Evolutionary conservation across 2,113 vertebrate genomes (phyloP), one percentile per base, ranked within the genome.

Genomic region (Morone chrysops): DNA sequence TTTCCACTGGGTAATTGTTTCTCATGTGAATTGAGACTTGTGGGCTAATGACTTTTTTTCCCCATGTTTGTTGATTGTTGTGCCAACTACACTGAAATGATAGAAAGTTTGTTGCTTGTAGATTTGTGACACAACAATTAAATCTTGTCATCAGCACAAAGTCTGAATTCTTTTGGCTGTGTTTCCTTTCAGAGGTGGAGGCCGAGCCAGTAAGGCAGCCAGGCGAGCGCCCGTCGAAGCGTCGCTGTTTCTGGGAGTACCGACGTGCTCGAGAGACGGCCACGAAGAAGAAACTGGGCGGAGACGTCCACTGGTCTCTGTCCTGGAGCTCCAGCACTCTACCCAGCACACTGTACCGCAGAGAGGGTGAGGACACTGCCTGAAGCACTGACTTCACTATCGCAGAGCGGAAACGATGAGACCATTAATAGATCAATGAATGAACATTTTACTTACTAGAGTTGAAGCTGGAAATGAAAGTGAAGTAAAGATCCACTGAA

Each of bases 171-270:
- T 31, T 81, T 8, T 60, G 25, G 60, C 12, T 60, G n/a, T 87
- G 38, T 54, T 68, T 31, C 7, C 10, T 12, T 54, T 13, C 81
- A 94, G 93, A 94, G 86, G 93, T 68, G 72, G 94, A 93, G 48
- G 83, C 88, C 0, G 94, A 95, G 86, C 83, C 89, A 0, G 90
- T 67, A 17, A 78, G 75, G 38, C 84, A 78, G 56, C 54, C 73
- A 0, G 93, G 90, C 1, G 91, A 90, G 83, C 92, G 93, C 0
- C 92, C 93, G 0, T 57, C 89, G 1, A 95, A 95, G 82, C 92
- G 94, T 0, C 92, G 93, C 60, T 95, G 94, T 6, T 95, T 95
- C 89, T 95, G 95, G 95, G 95, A 95, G 83, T 95, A 95, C 88
- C 82, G 93, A 1, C 91, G 92, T 2, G 88, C 90, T 0, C 88